Percentiles rank a stretch among this genome's conserved stretches.
phyloP scores from a whole-genome alignment of 1,140 invertebrate species.

The Megalopta genalis region DNA sequence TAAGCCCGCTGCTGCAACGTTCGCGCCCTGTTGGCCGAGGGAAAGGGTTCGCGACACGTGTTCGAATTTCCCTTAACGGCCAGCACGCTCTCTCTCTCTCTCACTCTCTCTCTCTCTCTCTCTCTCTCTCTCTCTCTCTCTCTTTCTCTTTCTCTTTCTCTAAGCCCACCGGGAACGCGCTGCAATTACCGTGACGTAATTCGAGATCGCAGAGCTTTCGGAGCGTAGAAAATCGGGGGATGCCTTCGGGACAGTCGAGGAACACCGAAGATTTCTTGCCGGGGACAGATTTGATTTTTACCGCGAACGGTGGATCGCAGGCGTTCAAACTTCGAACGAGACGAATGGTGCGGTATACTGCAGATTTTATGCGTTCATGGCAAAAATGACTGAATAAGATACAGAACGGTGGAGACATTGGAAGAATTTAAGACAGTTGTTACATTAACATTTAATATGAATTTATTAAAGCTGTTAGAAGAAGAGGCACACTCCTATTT shows the following conservation, averaged over 20 bases:
- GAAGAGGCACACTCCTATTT: too few relatives aligned
- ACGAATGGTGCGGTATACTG: too few relatives aligned
- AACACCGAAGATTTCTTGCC: not conserved
- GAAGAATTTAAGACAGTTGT: too few relatives aligned
- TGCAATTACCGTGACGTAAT: conserved; percentile 50
- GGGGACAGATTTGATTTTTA: too few relatives aligned
- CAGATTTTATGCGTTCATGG: too few relatives aligned
- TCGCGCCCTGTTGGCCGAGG: conserved; percentile 26
- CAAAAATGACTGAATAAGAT: too few relatives aligned
- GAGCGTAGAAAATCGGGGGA: conserved; percentile 1
- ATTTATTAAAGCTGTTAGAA: too few relatives aligned
- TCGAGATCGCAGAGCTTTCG: conserved; percentile 18
- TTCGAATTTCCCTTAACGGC: conserved; percentile 54
- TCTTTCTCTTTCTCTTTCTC: not conserved
- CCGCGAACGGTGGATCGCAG: too few relatives aligned
- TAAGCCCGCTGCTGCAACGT: conserved; percentile 38
- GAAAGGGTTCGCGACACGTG: conserved; percentile 48
- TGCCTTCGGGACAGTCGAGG: not conserved
- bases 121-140: not conserved
- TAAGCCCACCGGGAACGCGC: conserved; percentile 9
- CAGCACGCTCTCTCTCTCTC: not conserved
- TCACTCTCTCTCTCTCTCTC: not conserved
- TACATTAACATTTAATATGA: too few relatives aligned
- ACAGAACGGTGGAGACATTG: too few relatives aligned
- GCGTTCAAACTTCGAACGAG: too few relatives aligned